Percentiles rank a stretch among this genome's conserved stretches.
Conservation (phyloP, 2,888 invertebrate genomes). For the Eurytoma adleriae region DNA sequence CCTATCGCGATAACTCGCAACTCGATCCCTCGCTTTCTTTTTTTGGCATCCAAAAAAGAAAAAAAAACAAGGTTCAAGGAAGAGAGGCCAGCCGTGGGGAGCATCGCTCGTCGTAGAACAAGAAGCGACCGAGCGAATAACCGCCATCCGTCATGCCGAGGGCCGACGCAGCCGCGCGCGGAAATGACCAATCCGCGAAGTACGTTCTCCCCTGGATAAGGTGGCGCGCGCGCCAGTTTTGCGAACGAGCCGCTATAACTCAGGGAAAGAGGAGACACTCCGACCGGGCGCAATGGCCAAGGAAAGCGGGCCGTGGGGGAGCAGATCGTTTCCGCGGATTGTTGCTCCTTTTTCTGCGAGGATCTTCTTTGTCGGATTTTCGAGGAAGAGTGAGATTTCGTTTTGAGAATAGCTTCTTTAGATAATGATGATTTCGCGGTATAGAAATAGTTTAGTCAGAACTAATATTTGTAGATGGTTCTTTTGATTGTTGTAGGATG, state of each 20-base stretch:
- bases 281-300: constrained; percentile 32
- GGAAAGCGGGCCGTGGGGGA: too few relatives aligned
- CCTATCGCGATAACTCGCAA: background rate
- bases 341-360: too few relatives aligned
- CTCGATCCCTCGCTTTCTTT: background rate
- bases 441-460: too few relatives aligned
- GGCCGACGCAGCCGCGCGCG: background rate
- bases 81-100: background rate
- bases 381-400: too few relatives aligned
- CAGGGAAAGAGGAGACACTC: constrained; percentile 35
- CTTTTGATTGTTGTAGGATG: too few relatives aligned
- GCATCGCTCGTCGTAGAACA: constrained; percentile 4
- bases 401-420: too few relatives aligned
- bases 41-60: too few relatives aligned
- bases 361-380: too few relatives aligned
- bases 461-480: too few relatives aligned
- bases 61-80: background rate
- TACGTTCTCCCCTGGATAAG: background rate
- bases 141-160: constrained; percentile 26
- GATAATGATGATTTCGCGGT: too few relatives aligned
- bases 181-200: constrained; percentile 24
- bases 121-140: constrained; percentile 11
- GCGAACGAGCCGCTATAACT: constrained; percentile 35
- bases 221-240: constrained; percentile 3
- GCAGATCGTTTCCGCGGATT: too few relatives aligned